Percentiles rank a stretch among this genome's conserved stretches.
These are phyloP conservation scores for Drosophila tsacasi DNA, from an alignment of 1,140 invertebrate genomes.

Conservation along the genomic window DNA sequence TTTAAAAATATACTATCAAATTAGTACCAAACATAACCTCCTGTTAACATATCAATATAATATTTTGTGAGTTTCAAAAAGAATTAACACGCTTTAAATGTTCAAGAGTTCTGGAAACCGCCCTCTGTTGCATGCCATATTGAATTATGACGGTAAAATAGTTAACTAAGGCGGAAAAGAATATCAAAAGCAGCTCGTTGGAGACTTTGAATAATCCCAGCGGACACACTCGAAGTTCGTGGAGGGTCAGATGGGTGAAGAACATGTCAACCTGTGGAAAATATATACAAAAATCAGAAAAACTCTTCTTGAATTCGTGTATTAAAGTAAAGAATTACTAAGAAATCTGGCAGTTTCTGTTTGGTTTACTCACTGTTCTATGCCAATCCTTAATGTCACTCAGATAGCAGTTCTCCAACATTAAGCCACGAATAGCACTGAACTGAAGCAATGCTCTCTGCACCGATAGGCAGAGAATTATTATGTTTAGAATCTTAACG, in stretches of 20 bases:
- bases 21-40: neutral
- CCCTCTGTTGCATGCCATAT: neutral
- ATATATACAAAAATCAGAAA: neutral
- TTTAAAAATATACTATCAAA: no score
- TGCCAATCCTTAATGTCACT: constrained; percentile 1
- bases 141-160: constrained; percentile 4
- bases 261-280: neutral
- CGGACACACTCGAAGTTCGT: neutral
- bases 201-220: neutral
- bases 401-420: constrained; percentile 1
- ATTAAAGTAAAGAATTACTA: neutral
- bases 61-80: neutral
- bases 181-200: neutral
- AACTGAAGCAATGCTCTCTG: neutral
- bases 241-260: neutral
- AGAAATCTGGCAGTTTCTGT: neutral
- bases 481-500: neutral
- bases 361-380: neutral
- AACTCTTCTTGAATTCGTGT: neutral
- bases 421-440: neutral
- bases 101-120: neutral
- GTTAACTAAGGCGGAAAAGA: neutral
- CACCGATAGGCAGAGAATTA: neutral
- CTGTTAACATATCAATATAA: no score
- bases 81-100: neutral